Percentiles rank a stretch among this genome's conserved stretches.
phyloP scores from a whole-genome alignment of 2,797 vertebrate genomes.

The Darevskia mixta region DNA sequence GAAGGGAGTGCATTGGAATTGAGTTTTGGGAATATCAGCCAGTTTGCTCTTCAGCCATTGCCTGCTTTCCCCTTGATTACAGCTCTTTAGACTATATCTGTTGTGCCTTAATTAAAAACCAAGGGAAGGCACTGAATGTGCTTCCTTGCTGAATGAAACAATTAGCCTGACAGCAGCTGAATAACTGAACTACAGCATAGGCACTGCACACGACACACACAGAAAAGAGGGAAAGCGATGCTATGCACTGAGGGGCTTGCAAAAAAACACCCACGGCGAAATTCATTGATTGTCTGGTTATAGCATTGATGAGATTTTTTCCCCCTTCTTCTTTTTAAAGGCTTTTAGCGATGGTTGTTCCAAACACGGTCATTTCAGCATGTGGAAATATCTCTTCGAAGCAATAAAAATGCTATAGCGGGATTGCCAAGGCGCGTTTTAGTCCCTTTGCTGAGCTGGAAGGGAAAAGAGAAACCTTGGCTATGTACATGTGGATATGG shows the following conservation, averaged over 20 bases:
- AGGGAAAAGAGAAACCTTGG: not conserved
- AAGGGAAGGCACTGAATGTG: constrained; percentile 54
- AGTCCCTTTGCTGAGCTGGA: not conserved
- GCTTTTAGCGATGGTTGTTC: not conserved
- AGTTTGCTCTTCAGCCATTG: not conserved
- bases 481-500: not conserved
- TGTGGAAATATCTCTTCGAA: not conserved
- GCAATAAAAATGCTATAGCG: not conserved
- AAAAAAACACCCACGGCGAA: constrained; percentile 21
- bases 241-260: constrained; percentile 50
- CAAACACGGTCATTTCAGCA: not conserved
- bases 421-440: not conserved
- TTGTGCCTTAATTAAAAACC: constrained; percentile 65
- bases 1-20: not conserved
- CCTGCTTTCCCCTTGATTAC: constrained; percentile 26
- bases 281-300: constrained; percentile 41
- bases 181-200: constrained; percentile 63
- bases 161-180: constrained; percentile 55
- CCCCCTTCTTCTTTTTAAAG: not conserved
- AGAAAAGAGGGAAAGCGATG: constrained; percentile 28
- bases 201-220: not conserved
- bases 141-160: constrained; percentile 53
- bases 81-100: constrained; percentile 40
- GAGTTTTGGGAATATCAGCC: not conserved
- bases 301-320: constrained; percentile 23